Evolutionary conservation across 1,140 invertebrate genomes (phyloP), one percentile per base, ranked within the genome.

Genomic region (Drosophila novamexicana): DNA sequence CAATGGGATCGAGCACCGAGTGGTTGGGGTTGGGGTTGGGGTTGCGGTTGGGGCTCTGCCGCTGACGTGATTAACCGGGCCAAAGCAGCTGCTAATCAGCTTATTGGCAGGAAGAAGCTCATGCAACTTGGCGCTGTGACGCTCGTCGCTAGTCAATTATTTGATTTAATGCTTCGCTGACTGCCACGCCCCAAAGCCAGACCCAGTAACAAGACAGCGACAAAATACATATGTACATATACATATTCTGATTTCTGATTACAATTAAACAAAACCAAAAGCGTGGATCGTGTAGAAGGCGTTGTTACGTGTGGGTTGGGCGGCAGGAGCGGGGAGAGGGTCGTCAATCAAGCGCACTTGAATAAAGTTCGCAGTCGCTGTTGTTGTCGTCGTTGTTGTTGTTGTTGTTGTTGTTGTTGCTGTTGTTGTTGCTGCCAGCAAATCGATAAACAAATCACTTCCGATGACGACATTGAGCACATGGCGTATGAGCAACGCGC

Each of bases 401-500:
- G 39, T 22, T 22, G 22, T 22, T 56, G 64, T 10, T 66, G 42
- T 32, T 44, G 39, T 37, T 45, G 49, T 52, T 14, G 50, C 34
- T 14, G 29, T 12, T 39, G 37, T 2, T 56, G 64, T 7, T 61
- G 47, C 22, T 40, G 44, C 37, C 32, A 66, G 37, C 54, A 53
- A 67, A 75, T 64, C 79, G 83, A 75, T 86, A 88, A 86, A 75
- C 69, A 83, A 88, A 79, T 79, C 69, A 75, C 69, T 86, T 88
- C 76, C 83, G 61, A 79, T 82, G 83, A 81, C 77, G 81, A 68
- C 77, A 85, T 71, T 71, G 66, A 64, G 50, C 81, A 85, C 81
- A 84, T 84, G 81, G 81, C 81, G 80, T 81, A 81, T 81, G 69
- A 56, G 79, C 75, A 81, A 81, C 77, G 29, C 50, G 42, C 49